phyloP scores from a whole-genome alignment of 2,888 invertebrate genomes.

The Cephus sareptanus region DNA sequence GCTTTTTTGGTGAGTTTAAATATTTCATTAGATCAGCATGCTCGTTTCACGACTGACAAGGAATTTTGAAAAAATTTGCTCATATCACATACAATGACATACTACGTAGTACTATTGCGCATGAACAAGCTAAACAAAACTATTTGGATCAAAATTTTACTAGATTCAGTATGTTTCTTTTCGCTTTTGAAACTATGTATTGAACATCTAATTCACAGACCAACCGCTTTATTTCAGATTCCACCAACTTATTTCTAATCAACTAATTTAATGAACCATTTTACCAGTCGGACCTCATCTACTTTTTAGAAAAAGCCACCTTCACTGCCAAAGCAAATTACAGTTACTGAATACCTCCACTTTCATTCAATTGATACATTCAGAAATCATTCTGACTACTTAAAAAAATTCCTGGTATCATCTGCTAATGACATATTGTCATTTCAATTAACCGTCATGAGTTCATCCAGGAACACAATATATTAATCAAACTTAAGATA shows the following conservation, averaged over 20 bases:
- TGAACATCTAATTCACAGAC: background rate
- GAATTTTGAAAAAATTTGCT: background rate
- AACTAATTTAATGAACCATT: background rate
- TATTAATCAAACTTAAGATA: background rate
- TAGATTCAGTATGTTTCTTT: background rate
- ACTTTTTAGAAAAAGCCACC: background rate
- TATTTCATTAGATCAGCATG: background rate
- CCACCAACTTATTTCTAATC: background rate
- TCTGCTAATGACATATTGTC: background rate
- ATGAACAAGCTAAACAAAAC: background rate
- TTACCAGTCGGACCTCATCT: background rate
- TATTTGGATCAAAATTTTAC: background rate
- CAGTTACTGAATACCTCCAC: too few species aligned
- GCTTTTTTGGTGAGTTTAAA: conserved; percentile 53
- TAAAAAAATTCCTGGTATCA: background rate
- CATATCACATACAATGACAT: background rate
- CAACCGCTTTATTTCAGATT: background rate
- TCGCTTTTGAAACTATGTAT: background rate
- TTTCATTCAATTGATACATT: too few species aligned
- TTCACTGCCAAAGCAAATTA: too few species aligned
- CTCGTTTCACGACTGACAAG: background rate
- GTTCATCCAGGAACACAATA: background rate
- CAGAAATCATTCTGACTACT: too few species aligned
- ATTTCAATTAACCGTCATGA: background rate
- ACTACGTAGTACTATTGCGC: background rate